phyloP scores from a whole-genome alignment of 2,888 invertebrate species.

The Coleophora deauratella region DNA sequence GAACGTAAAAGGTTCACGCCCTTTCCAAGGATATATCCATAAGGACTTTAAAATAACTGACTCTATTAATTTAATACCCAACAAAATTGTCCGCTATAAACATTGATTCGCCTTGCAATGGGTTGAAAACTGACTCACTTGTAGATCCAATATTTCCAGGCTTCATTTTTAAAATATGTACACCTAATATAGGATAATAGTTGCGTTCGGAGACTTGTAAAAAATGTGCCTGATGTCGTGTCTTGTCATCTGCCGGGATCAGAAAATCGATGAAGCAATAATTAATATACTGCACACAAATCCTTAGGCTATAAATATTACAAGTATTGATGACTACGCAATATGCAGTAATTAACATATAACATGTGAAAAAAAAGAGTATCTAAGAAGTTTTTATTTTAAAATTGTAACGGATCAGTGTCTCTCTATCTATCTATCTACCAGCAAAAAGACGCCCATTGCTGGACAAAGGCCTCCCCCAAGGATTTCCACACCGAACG shows the following conservation, averaged over 20 bases:
- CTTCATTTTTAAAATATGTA: conserved; percentile 1
- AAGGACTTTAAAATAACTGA: conserved; percentile 2
- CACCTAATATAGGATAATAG: conserved; percentile 5
- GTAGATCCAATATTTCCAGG: not conserved
- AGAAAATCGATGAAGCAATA: conserved; percentile 45
- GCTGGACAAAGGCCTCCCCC: too few species aligned
- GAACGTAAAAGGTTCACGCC: too few species aligned
- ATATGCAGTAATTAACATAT: too few species aligned
- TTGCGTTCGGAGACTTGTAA: conserved; percentile 6
- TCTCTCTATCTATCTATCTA: too few species aligned
- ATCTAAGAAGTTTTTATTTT: too few species aligned
- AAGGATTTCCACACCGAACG: too few species aligned
- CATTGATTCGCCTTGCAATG: conserved; percentile 3
- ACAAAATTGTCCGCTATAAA: conserved; percentile 3
- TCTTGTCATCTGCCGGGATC: conserved; percentile 13
- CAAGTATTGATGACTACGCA: too few species aligned
- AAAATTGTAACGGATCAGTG: too few species aligned
- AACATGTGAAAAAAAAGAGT: too few species aligned
- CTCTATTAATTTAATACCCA: conserved; percentile 1
- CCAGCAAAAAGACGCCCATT: too few species aligned
- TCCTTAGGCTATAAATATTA: conserved; percentile 9
- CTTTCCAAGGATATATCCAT: not conserved
- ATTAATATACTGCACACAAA: conserved; percentile 36
- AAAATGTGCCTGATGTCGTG: conserved; percentile 10
- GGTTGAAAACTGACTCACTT: conserved; percentile 1